Percentiles rank a stretch among this genome's conserved stretches.
phyloP scores from a whole-genome alignment of 2,888 invertebrate genomes.

The Brenthis ino region DNA sequence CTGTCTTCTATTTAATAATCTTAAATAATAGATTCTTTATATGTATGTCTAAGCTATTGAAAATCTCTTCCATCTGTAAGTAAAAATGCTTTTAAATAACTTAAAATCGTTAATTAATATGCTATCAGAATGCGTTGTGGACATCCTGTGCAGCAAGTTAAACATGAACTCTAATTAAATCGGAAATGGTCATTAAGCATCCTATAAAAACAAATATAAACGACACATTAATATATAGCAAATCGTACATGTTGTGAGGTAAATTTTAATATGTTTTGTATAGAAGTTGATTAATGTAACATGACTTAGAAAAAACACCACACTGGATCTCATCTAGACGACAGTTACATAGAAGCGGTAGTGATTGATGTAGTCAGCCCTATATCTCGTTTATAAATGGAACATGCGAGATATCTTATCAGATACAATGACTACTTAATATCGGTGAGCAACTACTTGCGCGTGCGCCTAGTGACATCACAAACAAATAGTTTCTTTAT shows the following conservation, averaged over 20 bases:
- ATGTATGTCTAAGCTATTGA: too few relatives aligned
- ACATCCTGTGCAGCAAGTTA: slow-evolving; percentile 11
- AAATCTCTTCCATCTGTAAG: too few relatives aligned
- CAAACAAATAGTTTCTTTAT: slow-evolving; percentile 56
- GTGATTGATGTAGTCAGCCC: slow-evolving; percentile 22
- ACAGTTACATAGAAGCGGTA: slow-evolving; percentile 13
- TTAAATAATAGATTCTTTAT: background rate
- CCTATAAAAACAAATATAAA: slow-evolving; percentile 1
- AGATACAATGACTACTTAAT: slow-evolving; percentile 39
- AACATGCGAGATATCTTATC: slow-evolving; percentile 41
- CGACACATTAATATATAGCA: background rate
- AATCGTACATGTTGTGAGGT: background rate
- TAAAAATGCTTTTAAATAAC: too few relatives aligned
- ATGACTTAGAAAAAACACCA: background rate
- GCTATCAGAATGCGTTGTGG: slow-evolving; percentile 6
- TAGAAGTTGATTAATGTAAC: slow-evolving; percentile 4
- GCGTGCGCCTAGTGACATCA: slow-evolving; percentile 53
- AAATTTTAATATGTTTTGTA: slow-evolving; percentile 6
- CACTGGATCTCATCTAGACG: slow-evolving; percentile 3
- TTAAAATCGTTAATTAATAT: background rate
- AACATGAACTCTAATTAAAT: slow-evolving; percentile 11
- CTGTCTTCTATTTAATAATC: background rate
- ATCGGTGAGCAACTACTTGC: slow-evolving; percentile 53
- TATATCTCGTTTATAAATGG: slow-evolving; percentile 25
- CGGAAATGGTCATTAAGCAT: slow-evolving; percentile 16